phyloP scores from a whole-genome alignment of 2,113 vertebrate species.

The Dipodomys spectabilis region DNA sequence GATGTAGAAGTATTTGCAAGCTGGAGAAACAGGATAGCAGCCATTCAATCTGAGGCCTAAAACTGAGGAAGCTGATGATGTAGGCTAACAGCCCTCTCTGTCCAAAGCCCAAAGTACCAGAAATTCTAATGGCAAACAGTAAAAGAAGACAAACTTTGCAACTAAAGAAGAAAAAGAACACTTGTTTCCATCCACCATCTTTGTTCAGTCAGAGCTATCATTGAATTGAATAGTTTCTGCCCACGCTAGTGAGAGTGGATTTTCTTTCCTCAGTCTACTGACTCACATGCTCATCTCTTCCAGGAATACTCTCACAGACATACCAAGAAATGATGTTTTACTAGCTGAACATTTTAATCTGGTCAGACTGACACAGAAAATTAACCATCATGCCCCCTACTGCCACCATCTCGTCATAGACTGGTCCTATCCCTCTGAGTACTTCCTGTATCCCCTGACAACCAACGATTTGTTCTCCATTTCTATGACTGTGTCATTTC shows the following conservation, averaged over 20 bases:
- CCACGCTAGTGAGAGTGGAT: background rate
- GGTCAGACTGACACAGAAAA: background rate
- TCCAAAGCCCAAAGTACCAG: background rate
- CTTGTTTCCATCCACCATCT: no score
- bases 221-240: background rate
- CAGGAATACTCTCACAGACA: background rate
- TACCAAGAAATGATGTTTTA: background rate
- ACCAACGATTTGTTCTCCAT: background rate
- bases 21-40: background rate
- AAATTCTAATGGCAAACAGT: background rate
- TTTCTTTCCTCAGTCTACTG: background rate
- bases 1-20: background rate
- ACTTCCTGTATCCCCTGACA: background rate
- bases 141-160: background rate
- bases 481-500: background rate
- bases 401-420: background rate
- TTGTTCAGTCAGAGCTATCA: background rate
- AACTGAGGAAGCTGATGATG: rapidly evolving
- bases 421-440: background rate
- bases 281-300: background rate
- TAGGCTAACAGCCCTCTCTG: background rate
- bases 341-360: background rate
- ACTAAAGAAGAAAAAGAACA: background rate
- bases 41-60: background rate
- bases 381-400: background rate